Conservation (phyloP, 2,797 vertebrate genomes). For the Pelodytes ibericus region DNA sequence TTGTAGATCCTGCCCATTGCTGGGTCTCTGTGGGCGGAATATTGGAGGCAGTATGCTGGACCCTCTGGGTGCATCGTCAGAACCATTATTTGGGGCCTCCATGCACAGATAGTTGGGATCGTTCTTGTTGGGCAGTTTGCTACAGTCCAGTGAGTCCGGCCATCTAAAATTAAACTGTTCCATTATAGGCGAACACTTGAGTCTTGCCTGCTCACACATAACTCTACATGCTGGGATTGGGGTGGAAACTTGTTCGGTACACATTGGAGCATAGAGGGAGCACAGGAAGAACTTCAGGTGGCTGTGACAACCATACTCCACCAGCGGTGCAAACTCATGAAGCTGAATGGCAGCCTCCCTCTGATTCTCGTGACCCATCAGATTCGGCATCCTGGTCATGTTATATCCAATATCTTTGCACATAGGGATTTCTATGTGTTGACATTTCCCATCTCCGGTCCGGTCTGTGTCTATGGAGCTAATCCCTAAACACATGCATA, state of each 20-base stretch:
- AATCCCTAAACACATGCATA: slow-evolving; percentile 75
- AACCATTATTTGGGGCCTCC: slow-evolving; percentile 95
- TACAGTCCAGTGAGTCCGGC: slow-evolving; percentile 94
- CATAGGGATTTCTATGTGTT: slow-evolving; percentile 91
- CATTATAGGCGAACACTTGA: slow-evolving; percentile 92
- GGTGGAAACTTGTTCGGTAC: slow-evolving; percentile 96
- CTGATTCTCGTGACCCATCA: slow-evolving; percentile 95
- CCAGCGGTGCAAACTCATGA: slow-evolving; percentile 93
- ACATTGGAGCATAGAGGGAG: slow-evolving; percentile 97
- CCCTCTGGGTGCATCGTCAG: slow-evolving; percentile 85
- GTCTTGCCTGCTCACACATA: slow-evolving; percentile 95
- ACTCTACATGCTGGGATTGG: slow-evolving; percentile 94
- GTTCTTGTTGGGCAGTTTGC: slow-evolving; percentile 91
- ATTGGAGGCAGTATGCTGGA: slow-evolving; percentile 88
- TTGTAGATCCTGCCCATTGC: slow-evolving; percentile 66
- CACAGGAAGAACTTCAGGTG: slow-evolving; percentile 96
- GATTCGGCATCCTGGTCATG: slow-evolving; percentile 95
- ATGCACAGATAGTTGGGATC: slow-evolving; percentile 97
- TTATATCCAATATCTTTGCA: slow-evolving; percentile 98
- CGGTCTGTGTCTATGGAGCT: slow-evolving; percentile 90
- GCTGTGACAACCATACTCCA: slow-evolving; percentile 92
- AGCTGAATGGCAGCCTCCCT: slow-evolving; percentile 93
- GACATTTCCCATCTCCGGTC: slow-evolving; percentile 88
- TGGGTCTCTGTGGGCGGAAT: slow-evolving; percentile 82
- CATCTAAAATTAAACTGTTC: slow-evolving; percentile 93